Percentiles rank a stretch among this genome's conserved stretches.
Evolutionary conservation across 2,113 vertebrate genomes (phyloP).

Genomic region (Scartelaos histophorus): DNA sequence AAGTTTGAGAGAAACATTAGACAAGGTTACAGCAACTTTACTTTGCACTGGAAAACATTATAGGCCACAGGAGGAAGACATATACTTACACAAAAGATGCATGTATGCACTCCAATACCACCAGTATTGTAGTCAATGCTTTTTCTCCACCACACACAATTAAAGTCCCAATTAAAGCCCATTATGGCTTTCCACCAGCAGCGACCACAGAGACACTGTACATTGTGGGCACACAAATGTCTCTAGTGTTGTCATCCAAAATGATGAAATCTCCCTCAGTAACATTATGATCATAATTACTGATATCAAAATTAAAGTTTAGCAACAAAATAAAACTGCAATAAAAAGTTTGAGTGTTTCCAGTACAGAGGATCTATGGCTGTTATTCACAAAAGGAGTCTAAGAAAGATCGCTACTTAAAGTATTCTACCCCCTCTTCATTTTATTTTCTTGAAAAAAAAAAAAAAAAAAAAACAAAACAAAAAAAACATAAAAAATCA

Average conservation of each 20-base stretch:
- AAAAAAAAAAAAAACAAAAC: no score
- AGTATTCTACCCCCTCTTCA: no score
- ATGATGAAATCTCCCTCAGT: slow-evolving; percentile 70
- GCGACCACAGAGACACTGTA: slow-evolving; percentile 62
- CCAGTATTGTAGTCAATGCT: slow-evolving; percentile 72
- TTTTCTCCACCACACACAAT: slow-evolving; percentile 74
- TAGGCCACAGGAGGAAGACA: slow-evolving; percentile 51
- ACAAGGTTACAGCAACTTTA: slow-evolving; percentile 13
- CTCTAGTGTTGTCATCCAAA: slow-evolving; percentile 72
- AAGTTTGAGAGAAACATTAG: slow-evolving; percentile 32
- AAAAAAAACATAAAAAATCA: no score
- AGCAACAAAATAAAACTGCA: slow-evolving; percentile 59
- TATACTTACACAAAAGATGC: slow-evolving; percentile 68
- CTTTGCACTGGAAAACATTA: slow-evolving; percentile 29
- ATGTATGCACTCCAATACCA: slow-evolving; percentile 75
- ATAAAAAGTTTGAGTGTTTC: slow-evolving; percentile 66
- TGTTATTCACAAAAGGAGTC: no score
- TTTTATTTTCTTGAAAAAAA: no score
- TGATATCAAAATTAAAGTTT: slow-evolving; percentile 71
- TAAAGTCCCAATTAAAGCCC: slow-evolving; percentile 78
- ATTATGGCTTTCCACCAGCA: slow-evolving; percentile 75
- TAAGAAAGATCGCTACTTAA: no score
- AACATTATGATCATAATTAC: slow-evolving; percentile 75
- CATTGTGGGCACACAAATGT: slow-evolving; percentile 72
- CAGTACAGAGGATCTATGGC: slow-evolving; percentile 50